These are phyloP conservation scores for Oreocharis arfaki DNA, from an alignment of 2,113 vertebrate species.

Conservation along the genomic window DNA sequence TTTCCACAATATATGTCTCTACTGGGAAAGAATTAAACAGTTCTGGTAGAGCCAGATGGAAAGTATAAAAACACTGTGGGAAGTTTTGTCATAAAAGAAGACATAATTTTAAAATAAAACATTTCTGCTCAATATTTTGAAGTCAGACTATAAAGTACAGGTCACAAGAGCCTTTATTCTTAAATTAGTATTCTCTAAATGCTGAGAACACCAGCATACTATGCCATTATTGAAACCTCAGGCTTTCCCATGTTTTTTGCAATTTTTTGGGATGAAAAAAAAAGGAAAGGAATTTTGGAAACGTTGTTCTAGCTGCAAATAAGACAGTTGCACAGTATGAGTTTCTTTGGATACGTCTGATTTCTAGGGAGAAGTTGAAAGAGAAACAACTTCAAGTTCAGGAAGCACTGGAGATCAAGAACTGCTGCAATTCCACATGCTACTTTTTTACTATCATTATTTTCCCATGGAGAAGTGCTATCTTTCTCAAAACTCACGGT, in stretches of 20 bases:
- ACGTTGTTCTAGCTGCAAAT: neutral
- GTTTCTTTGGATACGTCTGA: neutral
- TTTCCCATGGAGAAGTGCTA: neutral
- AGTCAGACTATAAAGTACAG: neutral
- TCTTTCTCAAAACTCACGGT: neutral
- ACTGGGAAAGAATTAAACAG: neutral
- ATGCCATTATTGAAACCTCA: neutral
- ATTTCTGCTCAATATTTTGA: neutral
- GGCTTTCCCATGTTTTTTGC: neutral
- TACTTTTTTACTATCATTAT: neutral
- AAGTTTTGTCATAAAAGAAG: neutral
- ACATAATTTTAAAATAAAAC: neutral
- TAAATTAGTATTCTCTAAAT: neutral
- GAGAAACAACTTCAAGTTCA: neutral
- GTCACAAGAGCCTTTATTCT: neutral
- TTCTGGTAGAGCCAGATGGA: neutral
- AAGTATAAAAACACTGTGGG: neutral
- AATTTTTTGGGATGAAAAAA: neutral
- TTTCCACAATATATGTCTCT: neutral
- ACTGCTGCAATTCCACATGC: neutral
- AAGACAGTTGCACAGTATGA: neutral
- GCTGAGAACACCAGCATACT: neutral
- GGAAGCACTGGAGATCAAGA: neutral
- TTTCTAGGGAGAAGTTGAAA: neutral
- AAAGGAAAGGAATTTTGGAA: neutral